Conservation (phyloP, 2,113 vertebrate genomes). For the Emydocephalus ijimae region DNA sequence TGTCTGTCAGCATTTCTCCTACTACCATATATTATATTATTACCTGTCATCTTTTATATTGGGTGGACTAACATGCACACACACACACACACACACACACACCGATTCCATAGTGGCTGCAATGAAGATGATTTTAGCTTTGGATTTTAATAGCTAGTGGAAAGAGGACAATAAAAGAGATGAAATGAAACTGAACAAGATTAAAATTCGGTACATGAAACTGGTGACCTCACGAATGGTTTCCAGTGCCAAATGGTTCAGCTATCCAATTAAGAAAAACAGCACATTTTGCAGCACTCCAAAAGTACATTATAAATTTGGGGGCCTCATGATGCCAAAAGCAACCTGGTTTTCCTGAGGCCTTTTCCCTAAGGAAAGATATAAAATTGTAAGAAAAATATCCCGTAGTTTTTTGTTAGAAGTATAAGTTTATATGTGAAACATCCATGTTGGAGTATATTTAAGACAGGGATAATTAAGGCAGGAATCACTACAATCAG, state of each 20-base stretch:
- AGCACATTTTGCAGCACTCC: slow-evolving; percentile 27
- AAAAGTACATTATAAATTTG: slow-evolving; percentile 19
- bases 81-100: not conserved
- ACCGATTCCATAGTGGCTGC: not conserved
- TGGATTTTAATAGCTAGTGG: slow-evolving; percentile 38
- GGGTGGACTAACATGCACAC: slow-evolving; percentile 26
- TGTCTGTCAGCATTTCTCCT: slow-evolving; percentile 66
- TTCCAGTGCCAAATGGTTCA: not conserved
- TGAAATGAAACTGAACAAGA: slow-evolving; percentile 41
- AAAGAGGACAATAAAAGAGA: slow-evolving; percentile 32
- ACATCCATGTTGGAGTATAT: not conserved
- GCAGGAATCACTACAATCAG: accelerated
- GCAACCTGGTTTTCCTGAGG: not conserved
- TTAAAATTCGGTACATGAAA: slow-evolving; percentile 22
- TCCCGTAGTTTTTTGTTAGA: not conserved
- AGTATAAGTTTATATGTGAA: not conserved
- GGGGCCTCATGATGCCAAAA: not conserved
- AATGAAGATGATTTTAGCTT: slow-evolving; percentile 22
- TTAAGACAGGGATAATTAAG: not conserved
- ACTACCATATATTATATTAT: slow-evolving; percentile 64
- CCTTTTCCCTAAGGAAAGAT: slow-evolving; percentile 3
- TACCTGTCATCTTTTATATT: slow-evolving; percentile 61
- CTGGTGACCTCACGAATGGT: not conserved
- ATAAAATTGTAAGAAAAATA: not conserved
- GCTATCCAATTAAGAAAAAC: slow-evolving; percentile 34